Evolutionary conservation across 2,113 vertebrate species (phyloP).

Genomic region (Octodon degus): DNA sequence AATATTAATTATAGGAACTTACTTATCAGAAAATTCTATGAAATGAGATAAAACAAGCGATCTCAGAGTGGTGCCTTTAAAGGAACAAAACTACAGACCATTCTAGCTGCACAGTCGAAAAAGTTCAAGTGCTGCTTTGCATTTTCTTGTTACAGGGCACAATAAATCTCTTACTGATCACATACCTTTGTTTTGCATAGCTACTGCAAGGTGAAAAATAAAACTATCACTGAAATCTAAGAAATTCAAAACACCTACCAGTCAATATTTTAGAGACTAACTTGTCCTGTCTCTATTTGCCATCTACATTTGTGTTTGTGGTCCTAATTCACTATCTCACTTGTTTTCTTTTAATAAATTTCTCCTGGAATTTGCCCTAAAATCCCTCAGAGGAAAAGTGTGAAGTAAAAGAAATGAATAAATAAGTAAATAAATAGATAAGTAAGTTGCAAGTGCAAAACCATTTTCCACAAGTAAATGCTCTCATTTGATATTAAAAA

Average conservation of each 20-base stretch:
- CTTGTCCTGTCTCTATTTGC: background rate
- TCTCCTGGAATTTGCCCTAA: slow-evolving; percentile 25
- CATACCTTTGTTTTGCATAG: background rate
- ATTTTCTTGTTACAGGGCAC: background rate
- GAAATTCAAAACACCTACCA: background rate
- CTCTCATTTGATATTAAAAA: background rate
- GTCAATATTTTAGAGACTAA: background rate
- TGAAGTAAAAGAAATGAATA: background rate
- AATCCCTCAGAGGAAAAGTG: background rate
- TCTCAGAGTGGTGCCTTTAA: background rate
- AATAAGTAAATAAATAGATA: background rate
- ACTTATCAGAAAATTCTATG: background rate
- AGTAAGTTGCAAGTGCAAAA: background rate
- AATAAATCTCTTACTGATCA: background rate
- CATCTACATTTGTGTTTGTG: background rate
- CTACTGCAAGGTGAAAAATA: background rate
- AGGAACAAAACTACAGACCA: background rate
- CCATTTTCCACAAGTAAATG: slow-evolving; percentile 29
- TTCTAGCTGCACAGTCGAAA: background rate
- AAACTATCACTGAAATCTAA: background rate
- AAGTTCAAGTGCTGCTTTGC: background rate
- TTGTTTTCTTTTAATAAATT: slow-evolving; percentile 6
- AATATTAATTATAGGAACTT: background rate
- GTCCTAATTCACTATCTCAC: background rate
- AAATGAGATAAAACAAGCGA: background rate